Evolutionary conservation across 2,888 invertebrate genomes (phyloP).

Genomic region (Palloptera scutellata): DNA sequence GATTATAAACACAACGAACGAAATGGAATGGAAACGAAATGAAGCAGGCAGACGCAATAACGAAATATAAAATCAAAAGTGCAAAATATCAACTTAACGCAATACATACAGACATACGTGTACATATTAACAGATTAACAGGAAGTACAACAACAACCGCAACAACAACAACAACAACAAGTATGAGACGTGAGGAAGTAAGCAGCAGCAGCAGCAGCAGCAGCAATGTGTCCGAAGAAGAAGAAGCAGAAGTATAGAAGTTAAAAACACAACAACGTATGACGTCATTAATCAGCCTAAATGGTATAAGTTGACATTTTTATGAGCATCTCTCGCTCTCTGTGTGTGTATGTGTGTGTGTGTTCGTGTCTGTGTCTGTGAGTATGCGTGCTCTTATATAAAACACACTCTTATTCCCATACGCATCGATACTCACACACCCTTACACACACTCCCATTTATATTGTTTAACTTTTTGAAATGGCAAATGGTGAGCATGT

Average conservation of each 20-base stretch:
- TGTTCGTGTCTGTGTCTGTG: background rate
- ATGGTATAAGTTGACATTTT: slow-evolving; percentile 26
- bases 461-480: background rate
- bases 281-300: slow-evolving; percentile 23
- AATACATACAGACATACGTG: background rate
- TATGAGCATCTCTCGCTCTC: slow-evolving; percentile 11
- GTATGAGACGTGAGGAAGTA: background rate
- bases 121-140: background rate
- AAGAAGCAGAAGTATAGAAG: background rate
- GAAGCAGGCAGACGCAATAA: too few relatives aligned
- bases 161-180: slow-evolving; percentile 6
- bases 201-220: too few relatives aligned
- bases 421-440: background rate
- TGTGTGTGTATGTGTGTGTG: background rate
- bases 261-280: background rate
- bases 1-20: too few relatives aligned
- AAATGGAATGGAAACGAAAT: too few relatives aligned
- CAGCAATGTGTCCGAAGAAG: too few relatives aligned
- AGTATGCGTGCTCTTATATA: background rate
- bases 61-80: background rate
- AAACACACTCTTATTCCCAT: background rate
- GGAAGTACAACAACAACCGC: background rate
- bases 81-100: background rate
- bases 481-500: too few relatives aligned
- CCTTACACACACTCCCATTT: background rate